Conservation (phyloP, 1,140 invertebrate genomes). For the Leucophenga varia region DNA sequence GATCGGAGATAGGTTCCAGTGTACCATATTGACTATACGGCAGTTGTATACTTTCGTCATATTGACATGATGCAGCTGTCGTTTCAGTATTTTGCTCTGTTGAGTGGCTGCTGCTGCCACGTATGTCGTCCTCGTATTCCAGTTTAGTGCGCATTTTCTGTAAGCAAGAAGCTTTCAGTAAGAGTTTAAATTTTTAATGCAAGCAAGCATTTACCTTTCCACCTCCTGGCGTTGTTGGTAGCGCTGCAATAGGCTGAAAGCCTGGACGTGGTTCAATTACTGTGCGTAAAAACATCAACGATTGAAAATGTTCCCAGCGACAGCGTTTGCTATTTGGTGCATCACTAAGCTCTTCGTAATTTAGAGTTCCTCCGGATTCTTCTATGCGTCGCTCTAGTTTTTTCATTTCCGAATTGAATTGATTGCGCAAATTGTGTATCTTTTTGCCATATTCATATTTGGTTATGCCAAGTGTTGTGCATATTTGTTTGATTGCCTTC, state of each 20-base stretch:
- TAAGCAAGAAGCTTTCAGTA: not conserved
- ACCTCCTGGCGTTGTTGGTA: slow-evolving; percentile 1
- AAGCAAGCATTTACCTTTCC: slow-evolving; percentile 9
- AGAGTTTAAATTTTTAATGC: not conserved
- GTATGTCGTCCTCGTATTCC: slow-evolving; percentile 4
- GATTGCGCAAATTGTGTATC: slow-evolving; percentile 49
- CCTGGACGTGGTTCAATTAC: slow-evolving; percentile 46
- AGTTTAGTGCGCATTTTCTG: slow-evolving; percentile 22
- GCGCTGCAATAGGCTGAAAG: slow-evolving; percentile 15
- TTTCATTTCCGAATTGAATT: slow-evolving; percentile 50
- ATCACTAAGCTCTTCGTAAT: slow-evolving; percentile 16
- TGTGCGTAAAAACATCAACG: slow-evolving; percentile 36
- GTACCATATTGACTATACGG: not conserved
- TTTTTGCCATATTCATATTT: slow-evolving; percentile 50
- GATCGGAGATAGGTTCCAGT: too few relatives aligned
- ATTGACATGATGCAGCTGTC: not conserved
- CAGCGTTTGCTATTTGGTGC: slow-evolving; percentile 15
- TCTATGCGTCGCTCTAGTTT: slow-evolving; percentile 40
- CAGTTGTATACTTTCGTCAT: not conserved
- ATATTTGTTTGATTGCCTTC: slow-evolving; percentile 41
- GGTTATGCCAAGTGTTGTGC: slow-evolving; percentile 27
- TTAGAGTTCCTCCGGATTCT: slow-evolving; percentile 19
- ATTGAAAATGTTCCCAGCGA: slow-evolving; percentile 47
- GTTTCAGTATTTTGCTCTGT: slow-evolving; percentile 11
- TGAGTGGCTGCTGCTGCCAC: not conserved